These are phyloP conservation scores for Polypterus bichir DNA, from an alignment of 2,113 vertebrate species.

Conservation along the genomic window DNA sequence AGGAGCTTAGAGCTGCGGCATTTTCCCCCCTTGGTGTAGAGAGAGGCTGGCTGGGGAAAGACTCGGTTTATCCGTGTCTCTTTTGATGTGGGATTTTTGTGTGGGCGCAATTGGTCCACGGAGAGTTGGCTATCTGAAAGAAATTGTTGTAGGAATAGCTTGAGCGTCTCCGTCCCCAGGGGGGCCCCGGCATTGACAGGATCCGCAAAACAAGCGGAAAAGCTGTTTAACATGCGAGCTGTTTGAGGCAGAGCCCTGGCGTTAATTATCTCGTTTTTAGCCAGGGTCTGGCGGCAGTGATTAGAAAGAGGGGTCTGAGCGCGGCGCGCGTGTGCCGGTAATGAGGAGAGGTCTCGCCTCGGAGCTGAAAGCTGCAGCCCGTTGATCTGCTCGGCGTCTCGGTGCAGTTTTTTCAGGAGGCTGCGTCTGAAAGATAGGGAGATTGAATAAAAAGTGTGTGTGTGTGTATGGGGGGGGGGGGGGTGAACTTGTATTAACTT, in stretches of 20 bases:
- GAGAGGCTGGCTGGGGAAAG: constrained; percentile 25
- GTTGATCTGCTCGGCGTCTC: constrained; percentile 35
- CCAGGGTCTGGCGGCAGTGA: constrained; percentile 29
- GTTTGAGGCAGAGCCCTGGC: constrained; percentile 37
- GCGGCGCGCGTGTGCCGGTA: constrained; percentile 5
- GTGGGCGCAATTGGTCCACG: constrained; percentile 19
- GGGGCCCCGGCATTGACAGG: constrained; percentile 31
- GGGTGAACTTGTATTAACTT: constrained; percentile 44
- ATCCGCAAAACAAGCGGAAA: constrained; percentile 24
- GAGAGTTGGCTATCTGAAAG: constrained; percentile 24
- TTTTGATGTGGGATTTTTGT: constrained; percentile 16
- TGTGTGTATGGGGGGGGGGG: constrained; percentile 12
- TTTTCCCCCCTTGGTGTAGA: constrained; percentile 21
- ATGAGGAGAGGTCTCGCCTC: constrained; percentile 36
- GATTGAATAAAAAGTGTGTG: constrained; percentile 44
- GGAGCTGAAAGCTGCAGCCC: constrained; percentile 25
- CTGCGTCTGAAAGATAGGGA: constrained; percentile 49
- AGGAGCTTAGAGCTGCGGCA: constrained; percentile 29
- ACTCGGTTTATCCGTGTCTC: constrained; percentile 26
- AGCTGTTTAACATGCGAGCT: constrained; percentile 39
- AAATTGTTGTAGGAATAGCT: constrained; percentile 32
- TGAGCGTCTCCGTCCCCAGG: constrained; percentile 25
- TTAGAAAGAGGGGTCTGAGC: constrained; percentile 25
- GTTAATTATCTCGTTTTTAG: constrained; percentile 29
- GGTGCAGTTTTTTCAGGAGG: constrained; percentile 40